These are phyloP conservation scores for Silvanus unidentatus DNA, from an alignment of 2,888 invertebrate genomes.

Conservation along the genomic window DNA sequence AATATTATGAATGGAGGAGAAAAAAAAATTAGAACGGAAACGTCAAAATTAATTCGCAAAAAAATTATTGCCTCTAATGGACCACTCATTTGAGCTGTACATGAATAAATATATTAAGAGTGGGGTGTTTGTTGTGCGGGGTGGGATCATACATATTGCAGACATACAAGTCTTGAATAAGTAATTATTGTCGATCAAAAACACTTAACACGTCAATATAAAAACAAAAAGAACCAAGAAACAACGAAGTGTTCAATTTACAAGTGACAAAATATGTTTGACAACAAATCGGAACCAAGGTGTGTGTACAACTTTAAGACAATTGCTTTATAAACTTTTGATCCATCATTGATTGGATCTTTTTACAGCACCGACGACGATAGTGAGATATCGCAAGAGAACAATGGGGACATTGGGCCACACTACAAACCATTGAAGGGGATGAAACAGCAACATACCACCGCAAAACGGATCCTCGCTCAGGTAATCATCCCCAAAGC, in stretches of 20 bases:
- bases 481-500: constrained; percentile 29
- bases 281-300: constrained; percentile 25
- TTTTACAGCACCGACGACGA: constrained; percentile 23
- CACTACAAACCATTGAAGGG: constrained; percentile 21
- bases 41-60: constrained; percentile 30
- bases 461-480: constrained; percentile 23
- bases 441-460: constrained; percentile 15
- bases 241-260: constrained; percentile 16
- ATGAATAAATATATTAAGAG: constrained; percentile 13
- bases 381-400: constrained; percentile 15
- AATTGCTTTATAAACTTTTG: constrained; percentile 3
- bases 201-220: background rate
- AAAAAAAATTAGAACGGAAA: constrained; percentile 32
- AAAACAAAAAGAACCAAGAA: constrained; percentile 32
- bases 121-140: background rate
- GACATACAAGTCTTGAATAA: too few species aligned
- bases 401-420: constrained; percentile 8
- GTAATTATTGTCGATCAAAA: too few species aligned
- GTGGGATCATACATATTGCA: background rate
- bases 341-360: background rate
- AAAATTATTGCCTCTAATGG: constrained; percentile 19
- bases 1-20: too few species aligned
- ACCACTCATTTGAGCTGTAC: background rate
- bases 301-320: constrained; percentile 2
- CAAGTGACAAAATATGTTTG: background rate